Conservation (phyloP, 2,888 invertebrate genomes). For the Lepidochrysops patricia region DNA sequence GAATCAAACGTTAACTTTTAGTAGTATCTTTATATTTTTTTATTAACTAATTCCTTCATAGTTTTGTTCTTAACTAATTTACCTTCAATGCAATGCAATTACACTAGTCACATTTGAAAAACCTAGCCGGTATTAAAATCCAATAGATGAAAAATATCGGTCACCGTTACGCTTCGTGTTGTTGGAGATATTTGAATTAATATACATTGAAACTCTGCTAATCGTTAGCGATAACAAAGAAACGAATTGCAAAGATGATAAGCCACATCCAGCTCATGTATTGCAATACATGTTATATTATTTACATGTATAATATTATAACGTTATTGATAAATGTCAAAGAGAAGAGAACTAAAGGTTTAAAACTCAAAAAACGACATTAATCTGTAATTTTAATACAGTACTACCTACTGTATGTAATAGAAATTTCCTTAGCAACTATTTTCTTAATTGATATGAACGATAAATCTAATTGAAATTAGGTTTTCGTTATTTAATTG, state of each 20-base stretch:
- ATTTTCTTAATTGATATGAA: too few relatives aligned
- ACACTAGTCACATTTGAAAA: background rate
- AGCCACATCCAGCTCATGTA: background rate
- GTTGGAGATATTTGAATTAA: slow-evolving; percentile 35
- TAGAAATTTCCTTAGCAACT: background rate
- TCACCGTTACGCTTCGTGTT: slow-evolving; percentile 41
- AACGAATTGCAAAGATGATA: background rate
- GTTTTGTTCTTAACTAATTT: too few relatives aligned
- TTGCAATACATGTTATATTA: background rate
- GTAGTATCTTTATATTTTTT: too few relatives aligned
- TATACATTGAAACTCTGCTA: background rate
- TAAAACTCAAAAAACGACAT: too few relatives aligned
- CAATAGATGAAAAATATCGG: slow-evolving; percentile 38
- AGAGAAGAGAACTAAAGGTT: too few relatives aligned
- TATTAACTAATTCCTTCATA: too few relatives aligned
- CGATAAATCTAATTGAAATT: too few relatives aligned
- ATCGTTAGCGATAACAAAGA: background rate
- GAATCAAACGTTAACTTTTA: background rate
- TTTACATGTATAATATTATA: background rate
- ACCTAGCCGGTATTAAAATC: background rate
- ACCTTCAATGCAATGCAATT: too few relatives aligned
- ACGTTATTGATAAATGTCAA: too few relatives aligned
- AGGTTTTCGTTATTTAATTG: too few relatives aligned
- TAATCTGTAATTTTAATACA: too few relatives aligned
- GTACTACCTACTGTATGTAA: too few relatives aligned